Conservation (phyloP, 2,113 vertebrate species). For the Delphinus delphis region DNA sequence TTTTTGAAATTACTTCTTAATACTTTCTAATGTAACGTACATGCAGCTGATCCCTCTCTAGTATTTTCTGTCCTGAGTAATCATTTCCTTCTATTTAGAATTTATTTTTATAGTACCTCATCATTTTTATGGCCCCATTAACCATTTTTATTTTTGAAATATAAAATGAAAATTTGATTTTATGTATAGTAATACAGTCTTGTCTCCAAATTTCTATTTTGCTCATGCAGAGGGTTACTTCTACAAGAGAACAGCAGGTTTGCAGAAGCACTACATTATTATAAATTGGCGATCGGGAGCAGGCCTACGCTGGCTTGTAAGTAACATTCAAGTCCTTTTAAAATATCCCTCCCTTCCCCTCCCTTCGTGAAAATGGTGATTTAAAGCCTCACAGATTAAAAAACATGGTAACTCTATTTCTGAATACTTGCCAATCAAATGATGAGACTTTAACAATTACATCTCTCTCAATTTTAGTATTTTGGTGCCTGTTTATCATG, state of each 20-base stretch:
- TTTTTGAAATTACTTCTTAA: constrained; percentile 33
- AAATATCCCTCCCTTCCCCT: neutral
- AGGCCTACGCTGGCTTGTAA: constrained; percentile 98
- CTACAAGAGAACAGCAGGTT: constrained; percentile 98
- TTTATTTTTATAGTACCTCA: constrained; percentile 54
- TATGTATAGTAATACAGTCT: neutral
- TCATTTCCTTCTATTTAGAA: constrained; percentile 59
- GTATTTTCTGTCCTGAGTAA: constrained; percentile 47
- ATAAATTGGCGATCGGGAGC: constrained; percentile 97
- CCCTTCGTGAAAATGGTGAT: neutral
- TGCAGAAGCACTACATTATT: constrained; percentile 96
- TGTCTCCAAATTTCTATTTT: constrained; percentile 5
- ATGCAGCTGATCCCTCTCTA: neutral
- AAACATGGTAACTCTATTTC: neutral
- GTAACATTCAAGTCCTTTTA: constrained; percentile 83
- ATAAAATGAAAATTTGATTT: constrained; percentile 44
- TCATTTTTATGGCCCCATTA: constrained; percentile 43
- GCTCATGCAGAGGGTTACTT: constrained; percentile 91
- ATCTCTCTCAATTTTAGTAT: neutral
- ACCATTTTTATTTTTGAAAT: constrained; percentile 58
- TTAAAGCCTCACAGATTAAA: neutral
- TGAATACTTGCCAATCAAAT: neutral
- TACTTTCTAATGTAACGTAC: constrained; percentile 33
- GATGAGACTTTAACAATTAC: neutral
- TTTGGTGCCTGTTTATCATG: neutral